A percentile compares a stretch with the other conserved stretches of the same genome.
phyloP scores from a whole-genome alignment of 2,113 vertebrate genomes.

The Columbina picui region DNA sequence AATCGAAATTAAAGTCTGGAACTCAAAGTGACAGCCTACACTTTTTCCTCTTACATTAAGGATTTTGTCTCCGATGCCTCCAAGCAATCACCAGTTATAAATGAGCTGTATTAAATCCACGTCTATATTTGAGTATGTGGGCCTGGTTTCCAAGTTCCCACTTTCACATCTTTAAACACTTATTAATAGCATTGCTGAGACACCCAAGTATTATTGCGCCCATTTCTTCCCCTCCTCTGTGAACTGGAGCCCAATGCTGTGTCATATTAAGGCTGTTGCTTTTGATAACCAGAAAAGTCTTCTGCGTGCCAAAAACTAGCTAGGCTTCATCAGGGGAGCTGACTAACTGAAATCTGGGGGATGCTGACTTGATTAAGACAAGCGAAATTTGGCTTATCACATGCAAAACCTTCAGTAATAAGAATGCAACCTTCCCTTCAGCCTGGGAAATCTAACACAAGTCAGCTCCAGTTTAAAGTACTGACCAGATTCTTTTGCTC shows the following conservation, averaged over 20 bases:
- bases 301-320: not conserved
- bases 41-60: conserved; percentile 68
- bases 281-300: not conserved
- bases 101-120: conserved; percentile 41
- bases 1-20: conserved; percentile 63
- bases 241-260: not conserved
- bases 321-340: not conserved
- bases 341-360: not conserved
- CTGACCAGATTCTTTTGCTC: not conserved
- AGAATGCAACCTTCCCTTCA: not conserved
- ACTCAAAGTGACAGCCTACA: conserved; percentile 49
- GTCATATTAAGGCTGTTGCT: not conserved
- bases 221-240: not conserved
- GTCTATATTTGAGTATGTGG: conserved; percentile 2
- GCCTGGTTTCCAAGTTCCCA: conserved; percentile 50
- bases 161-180: conserved; percentile 47
- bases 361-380: not conserved
- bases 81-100: conserved; percentile 49
- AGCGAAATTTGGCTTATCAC: not conserved
- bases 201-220: not conserved
- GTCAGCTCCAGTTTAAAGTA: not conserved
- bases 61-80: conserved; percentile 25
- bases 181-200: conserved; percentile 26
- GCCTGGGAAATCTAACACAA: not conserved
- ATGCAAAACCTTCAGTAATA: not conserved